phyloP scores from a whole-genome alignment of 2,113 vertebrate species.

The Jaculus jaculus region DNA sequence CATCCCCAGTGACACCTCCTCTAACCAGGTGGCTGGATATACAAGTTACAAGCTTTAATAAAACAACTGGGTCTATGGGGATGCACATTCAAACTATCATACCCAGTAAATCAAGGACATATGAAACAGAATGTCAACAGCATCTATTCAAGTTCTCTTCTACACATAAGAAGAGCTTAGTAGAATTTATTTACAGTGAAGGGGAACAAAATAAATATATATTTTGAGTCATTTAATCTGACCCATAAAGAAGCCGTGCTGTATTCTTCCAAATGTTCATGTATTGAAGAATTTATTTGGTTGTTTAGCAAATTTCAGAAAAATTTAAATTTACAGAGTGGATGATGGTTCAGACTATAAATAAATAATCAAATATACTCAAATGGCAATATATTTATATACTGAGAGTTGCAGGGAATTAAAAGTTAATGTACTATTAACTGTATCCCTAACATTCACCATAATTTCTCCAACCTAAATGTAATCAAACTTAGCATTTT shows the following conservation, averaged over 20 bases:
- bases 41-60: too few species aligned
- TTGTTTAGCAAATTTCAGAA: not conserved
- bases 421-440: conserved; percentile 13
- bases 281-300: not conserved
- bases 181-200: conserved; percentile 16
- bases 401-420: not conserved
- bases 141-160: not conserved
- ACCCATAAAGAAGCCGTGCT: not conserved
- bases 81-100: too few species aligned
- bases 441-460: not conserved
- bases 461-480: conserved; percentile 15
- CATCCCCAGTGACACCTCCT: too few species aligned
- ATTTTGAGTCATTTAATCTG: not conserved
- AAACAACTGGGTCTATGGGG: too few species aligned
- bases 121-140: not conserved
- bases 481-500: conserved; percentile 9
- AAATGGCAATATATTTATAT: not conserved
- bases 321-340: not conserved
- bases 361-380: not conserved
- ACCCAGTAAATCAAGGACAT: not conserved
- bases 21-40: too few species aligned
- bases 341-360: not conserved
- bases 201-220: not conserved
- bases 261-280: not conserved
- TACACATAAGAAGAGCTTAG: not conserved